Evolutionary conservation across 2,113 vertebrate species (phyloP), one percentile per base, ranked within the genome.

Genomic region (Egretta garzetta): DNA sequence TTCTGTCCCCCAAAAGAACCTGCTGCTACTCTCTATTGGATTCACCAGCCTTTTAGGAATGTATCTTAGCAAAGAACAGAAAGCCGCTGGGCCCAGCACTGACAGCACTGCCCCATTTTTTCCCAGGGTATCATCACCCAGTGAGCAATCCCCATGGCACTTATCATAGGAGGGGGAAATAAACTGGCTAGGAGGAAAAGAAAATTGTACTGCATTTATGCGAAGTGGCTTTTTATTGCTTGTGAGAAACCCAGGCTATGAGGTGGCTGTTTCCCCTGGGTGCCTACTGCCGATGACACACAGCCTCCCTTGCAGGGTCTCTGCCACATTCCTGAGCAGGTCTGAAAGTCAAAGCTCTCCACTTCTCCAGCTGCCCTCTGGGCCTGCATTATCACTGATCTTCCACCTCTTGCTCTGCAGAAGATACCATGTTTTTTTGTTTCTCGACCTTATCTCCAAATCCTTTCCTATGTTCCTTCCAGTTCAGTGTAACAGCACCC

Each of bases 151-250:
- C 88, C 77, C 64, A 32, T 52, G 66, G 52, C 56, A 67, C 68
- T 91, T 85, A 55, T 3, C 27, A 80, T 33, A 87, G 70, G 49
- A 79, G 77, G 35, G 74, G 43, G 86, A 91, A 93, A 94, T 80
- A 91, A 95, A 93, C 70, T 77, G 76, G 58, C 77, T 74, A 84
- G 81, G 47, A 8, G 3, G 88, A 74, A 95, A 84, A 75, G 92
- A 91, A 96, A 91, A 96, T 89, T 91, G 86, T 26, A 60, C 70
- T 81, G 80, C 80, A 60, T 94, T 94, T 94, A 75, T 62, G 83
- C 84, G 76, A 96, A 94, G 86, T 81, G 93, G 43, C 56, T 91
- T 91, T 94, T 96, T 87, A 91, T 80, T 92, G 88, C 86, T 59
- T 94, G 80, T 88, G 85, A 92, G 87, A 93, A 96, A 82, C 76